Evolutionary conservation across 2,797 vertebrate genomes (phyloP).

Genomic region (Pseudomugil gertrudae): DNA sequence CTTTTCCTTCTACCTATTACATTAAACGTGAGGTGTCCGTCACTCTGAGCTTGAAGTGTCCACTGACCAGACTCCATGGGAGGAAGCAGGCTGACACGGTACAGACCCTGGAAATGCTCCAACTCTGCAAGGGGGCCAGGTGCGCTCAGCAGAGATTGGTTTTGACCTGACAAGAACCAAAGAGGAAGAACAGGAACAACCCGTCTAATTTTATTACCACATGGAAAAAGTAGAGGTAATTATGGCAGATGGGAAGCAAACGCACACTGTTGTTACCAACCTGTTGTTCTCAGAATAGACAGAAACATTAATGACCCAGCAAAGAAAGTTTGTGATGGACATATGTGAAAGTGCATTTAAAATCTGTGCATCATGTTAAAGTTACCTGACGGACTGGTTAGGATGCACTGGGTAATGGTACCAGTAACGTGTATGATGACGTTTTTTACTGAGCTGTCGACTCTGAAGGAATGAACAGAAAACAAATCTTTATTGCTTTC

Average conservation of each 20-base stretch:
- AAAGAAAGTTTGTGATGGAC: not conserved
- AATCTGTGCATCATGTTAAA: not conserved
- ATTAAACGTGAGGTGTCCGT: constrained; percentile 76
- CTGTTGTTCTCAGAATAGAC: too few species aligned
- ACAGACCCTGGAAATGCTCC: constrained; percentile 79
- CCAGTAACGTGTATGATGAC: constrained; percentile 83
- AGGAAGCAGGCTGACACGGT: constrained; percentile 77
- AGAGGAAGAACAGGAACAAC: not conserved
- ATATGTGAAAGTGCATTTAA: too few species aligned
- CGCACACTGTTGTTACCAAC: too few species aligned
- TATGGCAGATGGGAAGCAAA: not conserved
- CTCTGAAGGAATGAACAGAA: constrained; percentile 76
- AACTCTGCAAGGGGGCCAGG: constrained; percentile 69
- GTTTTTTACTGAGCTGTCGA: constrained; percentile 81
- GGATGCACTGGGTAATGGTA: constrained; percentile 71
- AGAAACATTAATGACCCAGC: not conserved
- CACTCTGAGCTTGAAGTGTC: constrained; percentile 74
- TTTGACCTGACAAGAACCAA: constrained; percentile 55
- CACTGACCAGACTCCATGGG: constrained; percentile 82
- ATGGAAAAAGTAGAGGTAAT: not conserved
- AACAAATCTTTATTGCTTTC: constrained; percentile 58
- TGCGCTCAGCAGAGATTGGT: constrained; percentile 71
- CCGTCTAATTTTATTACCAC: not conserved
- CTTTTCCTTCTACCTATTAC: constrained; percentile 81
- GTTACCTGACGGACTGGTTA: constrained; percentile 82